A percentile compares a stretch with the other conserved stretches of the same genome.
Conservation (phyloP, 2,888 invertebrate species). For the Netelia inedita region DNA sequence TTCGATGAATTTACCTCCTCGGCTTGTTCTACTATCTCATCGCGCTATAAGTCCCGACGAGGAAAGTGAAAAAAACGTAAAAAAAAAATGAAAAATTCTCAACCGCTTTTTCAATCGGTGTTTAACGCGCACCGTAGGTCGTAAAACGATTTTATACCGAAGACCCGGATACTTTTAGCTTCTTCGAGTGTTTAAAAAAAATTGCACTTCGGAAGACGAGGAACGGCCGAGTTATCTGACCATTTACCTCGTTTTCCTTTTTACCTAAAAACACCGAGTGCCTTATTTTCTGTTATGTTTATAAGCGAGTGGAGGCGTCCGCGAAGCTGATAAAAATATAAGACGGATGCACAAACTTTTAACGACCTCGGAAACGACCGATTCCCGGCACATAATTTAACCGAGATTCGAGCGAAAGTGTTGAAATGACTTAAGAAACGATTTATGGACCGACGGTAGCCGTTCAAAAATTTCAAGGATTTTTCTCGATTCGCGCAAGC, state of each 20-base stretch:
- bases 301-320: neutral
- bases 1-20: slow-evolving; percentile 11
- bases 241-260: slow-evolving; percentile 23
- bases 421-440: slow-evolving; percentile 26
- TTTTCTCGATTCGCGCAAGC: too few species aligned
- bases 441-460: slow-evolving; percentile 25
- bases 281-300: neutral
- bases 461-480: neutral
- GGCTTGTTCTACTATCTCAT: slow-evolving; percentile 12
- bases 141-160: slow-evolving; percentile 61
- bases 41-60: slow-evolving; percentile 8
- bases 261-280: slow-evolving; percentile 11
- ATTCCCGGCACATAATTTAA: slow-evolving; percentile 30
- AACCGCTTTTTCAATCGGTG: slow-evolving; percentile 24
- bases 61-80: neutral
- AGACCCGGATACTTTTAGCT: slow-evolving; percentile 42
- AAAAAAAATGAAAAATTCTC: slow-evolving; percentile 5
- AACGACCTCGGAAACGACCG: slow-evolving; percentile 30
- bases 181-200: slow-evolving; percentile 19
- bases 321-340: neutral
- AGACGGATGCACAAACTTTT: slow-evolving; percentile 35
- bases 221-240: neutral
- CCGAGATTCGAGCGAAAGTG: slow-evolving; percentile 7
- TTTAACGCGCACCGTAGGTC: slow-evolving; percentile 22
- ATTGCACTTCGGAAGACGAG: slow-evolving; percentile 29